Evolutionary conservation across 53 echinoderm and acorn worm genomes (phyloP), one percentile per base, ranked within the genome.

Genomic region (Mesocentrotus franciscanus): DNA sequence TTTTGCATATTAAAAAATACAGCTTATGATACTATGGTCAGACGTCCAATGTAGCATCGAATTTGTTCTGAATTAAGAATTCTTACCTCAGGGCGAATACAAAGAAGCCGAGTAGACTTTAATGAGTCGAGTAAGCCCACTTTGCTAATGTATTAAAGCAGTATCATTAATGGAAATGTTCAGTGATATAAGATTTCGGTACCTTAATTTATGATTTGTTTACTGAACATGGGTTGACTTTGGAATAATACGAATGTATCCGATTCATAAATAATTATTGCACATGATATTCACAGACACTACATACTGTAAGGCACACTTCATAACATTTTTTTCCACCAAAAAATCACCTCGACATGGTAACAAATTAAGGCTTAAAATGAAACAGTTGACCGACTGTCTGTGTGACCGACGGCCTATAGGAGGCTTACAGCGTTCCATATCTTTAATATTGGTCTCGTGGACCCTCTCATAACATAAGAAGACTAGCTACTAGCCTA

Each of bases 301-400:
- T 12, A 76, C 34, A 78, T 78, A 78, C n/a, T 32, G 30, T 81
- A 81, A 81, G 81, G 81, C 81, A 81, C 81, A 81, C 81, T 81
- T 32, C 29, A 78, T 33, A 78, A 33, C 78, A 78, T 32, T 36
- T 64, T 49, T 42, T 42, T 14, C 22, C 22, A n/a, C 71, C 0
- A 62, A 12, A 62, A 62, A 10, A 62, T 17, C 7, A 68, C 68
- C 68, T 68, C 7, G 68, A 68, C 22, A 24, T 68, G 24, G 24
- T 8, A 18, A 68, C 68, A 17, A 49, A 49, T 49, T 49, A 49
- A 49, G 49, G 49, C 6, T 49, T 49, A 49, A 49, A 49, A 49
- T 5, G 49, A 49, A 39, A 3, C 39, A 39, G 49, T 49, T 49
- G 49, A 49, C 49, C 49, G 49, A 7, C 3, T 7, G 49, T 49